Conservation (phyloP, 2,113 vertebrate species). For the Anguilla rostrata region DNA sequence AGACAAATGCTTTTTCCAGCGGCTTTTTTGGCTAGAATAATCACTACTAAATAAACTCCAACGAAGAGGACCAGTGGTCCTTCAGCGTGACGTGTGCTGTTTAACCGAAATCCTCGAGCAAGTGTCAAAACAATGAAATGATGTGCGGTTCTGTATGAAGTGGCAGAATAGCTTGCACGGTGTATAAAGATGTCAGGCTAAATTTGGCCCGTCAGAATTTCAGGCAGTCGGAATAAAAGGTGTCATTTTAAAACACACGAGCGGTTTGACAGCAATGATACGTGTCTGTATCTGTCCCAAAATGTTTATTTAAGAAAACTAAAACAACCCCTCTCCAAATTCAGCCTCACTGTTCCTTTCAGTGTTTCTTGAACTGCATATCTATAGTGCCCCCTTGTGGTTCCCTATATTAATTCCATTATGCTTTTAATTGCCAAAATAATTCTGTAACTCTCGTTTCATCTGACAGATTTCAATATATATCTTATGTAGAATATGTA, state of each 20-base stretch:
- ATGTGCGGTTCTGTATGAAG: neutral
- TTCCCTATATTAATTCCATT: constrained; percentile 2
- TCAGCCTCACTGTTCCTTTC: neutral
- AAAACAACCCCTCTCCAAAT: neutral
- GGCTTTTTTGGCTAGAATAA: constrained; percentile 1
- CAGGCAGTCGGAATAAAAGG: neutral
- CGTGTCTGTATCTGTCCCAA: neutral
- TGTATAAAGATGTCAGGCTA: constrained; percentile 38
- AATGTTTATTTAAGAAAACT: neutral
- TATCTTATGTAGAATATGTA: too few species aligned
- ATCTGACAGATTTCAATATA: neutral
- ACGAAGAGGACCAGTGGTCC: constrained; percentile 45
- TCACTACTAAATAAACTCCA: constrained; percentile 23
- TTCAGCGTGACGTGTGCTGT: constrained; percentile 35
- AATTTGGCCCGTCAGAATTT: constrained; percentile 15
- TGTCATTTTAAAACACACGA: neutral
- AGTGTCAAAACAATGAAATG: constrained; percentile 3
- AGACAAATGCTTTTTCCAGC: neutral
- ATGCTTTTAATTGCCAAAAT: neutral
- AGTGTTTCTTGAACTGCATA: constrained; percentile 45
- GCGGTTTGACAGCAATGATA: neutral
- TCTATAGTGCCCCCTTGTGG: constrained; percentile 64
- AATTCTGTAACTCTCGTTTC: neutral
- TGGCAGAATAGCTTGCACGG: neutral
- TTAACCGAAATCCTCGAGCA: constrained; percentile 50